Evolutionary conservation across 2,888 invertebrate genomes (phyloP).

Genomic region (Pegoplata infirma): DNA sequence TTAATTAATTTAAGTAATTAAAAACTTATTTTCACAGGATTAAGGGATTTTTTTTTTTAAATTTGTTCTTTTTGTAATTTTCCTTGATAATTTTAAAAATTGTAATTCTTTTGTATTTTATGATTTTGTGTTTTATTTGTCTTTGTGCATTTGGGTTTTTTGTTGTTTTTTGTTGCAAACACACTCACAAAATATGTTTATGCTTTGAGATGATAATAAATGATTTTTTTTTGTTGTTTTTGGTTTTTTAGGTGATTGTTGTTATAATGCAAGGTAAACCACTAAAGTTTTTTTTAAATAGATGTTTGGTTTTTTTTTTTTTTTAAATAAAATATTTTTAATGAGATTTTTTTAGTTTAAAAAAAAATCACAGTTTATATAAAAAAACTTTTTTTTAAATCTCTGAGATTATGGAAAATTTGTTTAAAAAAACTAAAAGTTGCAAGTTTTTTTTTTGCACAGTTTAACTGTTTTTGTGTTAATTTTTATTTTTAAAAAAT

Average conservation of each 20-base stretch:
- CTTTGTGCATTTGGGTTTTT: constrained; percentile 25
- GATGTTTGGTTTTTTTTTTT: constrained; percentile 14
- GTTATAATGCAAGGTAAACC: constrained; percentile 66
- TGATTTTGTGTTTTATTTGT: constrained; percentile 30
- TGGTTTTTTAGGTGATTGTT: constrained; percentile 53
- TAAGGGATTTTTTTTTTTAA: constrained; percentile 10
- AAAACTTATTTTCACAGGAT: neutral
- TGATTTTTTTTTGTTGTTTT: constrained; percentile 29
- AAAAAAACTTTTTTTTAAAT: neutral
- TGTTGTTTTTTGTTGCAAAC: constrained; percentile 49
- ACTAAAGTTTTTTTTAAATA: constrained; percentile 60
- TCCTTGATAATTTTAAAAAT: constrained; percentile 29
- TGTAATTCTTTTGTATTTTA: constrained; percentile 45
- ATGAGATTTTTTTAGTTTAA: constrained; percentile 33
- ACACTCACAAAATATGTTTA: constrained; percentile 50
- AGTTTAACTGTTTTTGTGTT: constrained; percentile 15
- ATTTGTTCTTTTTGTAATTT: constrained; percentile 56
- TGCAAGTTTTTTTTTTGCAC: constrained; percentile 11
- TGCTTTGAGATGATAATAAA: constrained; percentile 50
- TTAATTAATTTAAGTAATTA: constrained; percentile 1
- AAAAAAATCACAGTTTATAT: constrained; percentile 37
- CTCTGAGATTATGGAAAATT: constrained; percentile 22
- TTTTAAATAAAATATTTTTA: constrained; percentile 16
- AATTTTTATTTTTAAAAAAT: constrained; percentile 19
- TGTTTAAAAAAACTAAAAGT: constrained; percentile 2